Evolutionary conservation across 2,888 invertebrate genomes (phyloP).

Genomic region (Trachelus iudaicus): DNA sequence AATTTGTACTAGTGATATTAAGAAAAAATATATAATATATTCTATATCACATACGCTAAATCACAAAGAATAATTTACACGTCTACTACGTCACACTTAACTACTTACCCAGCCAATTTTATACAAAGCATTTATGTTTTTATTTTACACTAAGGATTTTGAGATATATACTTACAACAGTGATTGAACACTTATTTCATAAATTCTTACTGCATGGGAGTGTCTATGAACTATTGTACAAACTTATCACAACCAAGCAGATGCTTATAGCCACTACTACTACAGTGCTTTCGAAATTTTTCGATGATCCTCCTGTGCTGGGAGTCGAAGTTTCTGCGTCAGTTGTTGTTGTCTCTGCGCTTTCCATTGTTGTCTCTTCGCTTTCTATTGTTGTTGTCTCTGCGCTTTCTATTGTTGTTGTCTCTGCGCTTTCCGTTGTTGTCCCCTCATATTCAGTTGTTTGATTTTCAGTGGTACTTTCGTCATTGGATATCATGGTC

Average conservation of each 20-base stretch:
- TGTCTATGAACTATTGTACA: conserved; percentile 3
- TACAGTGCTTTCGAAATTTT: neutral
- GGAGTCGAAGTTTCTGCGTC: neutral
- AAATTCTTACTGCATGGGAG: neutral
- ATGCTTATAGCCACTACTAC: conserved; percentile 2
- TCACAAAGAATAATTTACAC: neutral
- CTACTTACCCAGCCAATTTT: neutral
- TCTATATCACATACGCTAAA: neutral
- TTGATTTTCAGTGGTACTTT: neutral
- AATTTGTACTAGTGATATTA: neutral
- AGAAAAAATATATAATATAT: neutral
- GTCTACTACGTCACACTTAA: neutral
- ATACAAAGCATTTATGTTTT: neutral
- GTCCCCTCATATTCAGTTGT: neutral
- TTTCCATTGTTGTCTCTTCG: neutral
- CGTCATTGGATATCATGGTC: neutral
- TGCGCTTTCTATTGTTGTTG: neutral
- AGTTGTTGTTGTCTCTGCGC: neutral
- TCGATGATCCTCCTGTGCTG: neutral
- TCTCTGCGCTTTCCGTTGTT: neutral
- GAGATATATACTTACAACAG: neutral
- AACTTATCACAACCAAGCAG: conserved; percentile 3
- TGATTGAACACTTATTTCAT: conserved; percentile 6
- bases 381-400: neutral
- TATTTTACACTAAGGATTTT: neutral